These are phyloP conservation scores for Gambusia affinis DNA, from an alignment of 2,113 vertebrate species.

Conservation along the genomic window DNA sequence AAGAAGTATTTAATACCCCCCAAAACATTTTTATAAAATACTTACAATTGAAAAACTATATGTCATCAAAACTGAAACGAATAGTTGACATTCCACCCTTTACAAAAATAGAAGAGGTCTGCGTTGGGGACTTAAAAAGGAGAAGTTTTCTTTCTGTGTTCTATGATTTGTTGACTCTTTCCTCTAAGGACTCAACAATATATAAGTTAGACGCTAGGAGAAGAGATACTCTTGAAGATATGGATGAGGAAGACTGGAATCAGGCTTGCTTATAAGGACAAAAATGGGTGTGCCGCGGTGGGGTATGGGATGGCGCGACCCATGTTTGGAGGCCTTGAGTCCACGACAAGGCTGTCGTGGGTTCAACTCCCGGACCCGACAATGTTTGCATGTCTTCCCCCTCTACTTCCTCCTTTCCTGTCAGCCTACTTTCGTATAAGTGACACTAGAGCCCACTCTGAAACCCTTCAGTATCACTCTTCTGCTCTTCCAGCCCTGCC, in stretches of 20 bases:
- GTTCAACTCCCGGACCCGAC: too few relatives aligned
- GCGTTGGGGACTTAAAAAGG: background rate
- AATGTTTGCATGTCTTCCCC: too few relatives aligned
- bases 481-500: too few relatives aligned
- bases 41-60: background rate
- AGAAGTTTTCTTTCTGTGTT: background rate
- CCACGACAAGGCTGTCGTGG: too few relatives aligned
- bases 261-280: background rate
- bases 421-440: too few relatives aligned
- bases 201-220: background rate
- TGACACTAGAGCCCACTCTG: too few relatives aligned
- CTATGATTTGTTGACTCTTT: background rate
- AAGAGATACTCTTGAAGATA: background rate
- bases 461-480: too few relatives aligned
- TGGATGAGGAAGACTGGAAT: background rate
- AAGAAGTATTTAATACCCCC: background rate
- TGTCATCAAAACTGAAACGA: background rate
- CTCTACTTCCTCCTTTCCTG: too few relatives aligned
- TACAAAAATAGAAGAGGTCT: background rate
- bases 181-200: background rate
- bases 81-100: background rate
- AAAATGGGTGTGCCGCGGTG: too few relatives aligned
- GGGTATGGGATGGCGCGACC: too few relatives aligned
- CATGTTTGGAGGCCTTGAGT: too few relatives aligned
- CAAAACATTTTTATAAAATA: fast-evolving